These are phyloP conservation scores for Catostomus latipinnis DNA, from an alignment of 2,797 vertebrate species.

Conservation along the genomic window DNA sequence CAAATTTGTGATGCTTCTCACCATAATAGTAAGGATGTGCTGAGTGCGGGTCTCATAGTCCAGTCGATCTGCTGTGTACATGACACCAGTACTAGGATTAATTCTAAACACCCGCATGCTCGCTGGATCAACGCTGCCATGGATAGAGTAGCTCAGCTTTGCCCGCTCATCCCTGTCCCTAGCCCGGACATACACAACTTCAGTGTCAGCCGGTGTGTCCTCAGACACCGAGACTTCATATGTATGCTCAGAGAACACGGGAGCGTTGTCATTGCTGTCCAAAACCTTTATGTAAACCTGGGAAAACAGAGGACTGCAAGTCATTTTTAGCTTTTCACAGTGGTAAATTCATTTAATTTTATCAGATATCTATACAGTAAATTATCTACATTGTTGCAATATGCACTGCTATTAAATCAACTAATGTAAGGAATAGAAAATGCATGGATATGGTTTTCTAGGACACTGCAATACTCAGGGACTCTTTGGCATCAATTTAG, in stretches of 20 bases:
- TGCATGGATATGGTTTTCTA: slow-evolving; percentile 13
- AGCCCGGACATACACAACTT: slow-evolving; percentile 87
- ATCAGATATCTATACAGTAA: neutral
- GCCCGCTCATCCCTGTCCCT: slow-evolving; percentile 90
- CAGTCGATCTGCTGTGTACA: slow-evolving; percentile 87
- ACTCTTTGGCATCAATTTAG: slow-evolving; percentile 5
- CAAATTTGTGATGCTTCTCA: slow-evolving; percentile 61
- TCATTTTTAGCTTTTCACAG: slow-evolving; percentile 19
- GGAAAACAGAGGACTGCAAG: slow-evolving; percentile 11
- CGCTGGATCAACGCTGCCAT: slow-evolving; percentile 87
- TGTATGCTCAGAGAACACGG: slow-evolving; percentile 87
- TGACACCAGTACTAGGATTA: slow-evolving; percentile 86
- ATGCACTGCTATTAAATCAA: slow-evolving; percentile 8
- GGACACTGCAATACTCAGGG: slow-evolving; percentile 20
- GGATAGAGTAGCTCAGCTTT: slow-evolving; percentile 91
- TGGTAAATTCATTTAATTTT: slow-evolving; percentile 5
- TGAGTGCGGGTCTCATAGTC: slow-evolving; percentile 91
- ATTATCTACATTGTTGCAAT: slow-evolving; percentile 5
- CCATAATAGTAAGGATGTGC: slow-evolving; percentile 94
- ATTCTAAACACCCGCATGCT: slow-evolving; percentile 94
- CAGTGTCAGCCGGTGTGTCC: slow-evolving; percentile 85
- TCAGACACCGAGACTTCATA: slow-evolving; percentile 91
- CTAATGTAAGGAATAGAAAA: slow-evolving; percentile 10
- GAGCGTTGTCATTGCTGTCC: slow-evolving; percentile 95
- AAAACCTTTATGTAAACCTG: slow-evolving; percentile 93